Evolutionary conservation across 2,113 vertebrate species (phyloP), one percentile per base, ranked within the genome.

Genomic region (Istiophorus platypterus): DNA sequence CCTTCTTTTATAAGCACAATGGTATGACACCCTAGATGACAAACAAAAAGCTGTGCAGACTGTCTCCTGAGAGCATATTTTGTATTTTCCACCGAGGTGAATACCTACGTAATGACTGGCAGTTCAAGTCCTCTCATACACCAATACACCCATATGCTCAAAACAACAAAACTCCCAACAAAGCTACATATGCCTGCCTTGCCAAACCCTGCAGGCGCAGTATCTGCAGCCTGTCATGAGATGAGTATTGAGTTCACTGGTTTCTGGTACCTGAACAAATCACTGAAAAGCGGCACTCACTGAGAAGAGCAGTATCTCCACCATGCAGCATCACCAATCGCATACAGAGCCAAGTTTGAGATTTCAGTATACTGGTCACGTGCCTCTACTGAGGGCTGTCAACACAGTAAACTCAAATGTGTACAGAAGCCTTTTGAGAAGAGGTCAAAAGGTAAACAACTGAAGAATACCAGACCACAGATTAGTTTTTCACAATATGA

Each of bases 211-310:
- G 73, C 65, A 72, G 87, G 75, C 80, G 10, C 59, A 57, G 65
- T 27, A 65, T 88, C 80, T 76, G 77, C 75, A 73, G 68, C 77
- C 80, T 91, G 88, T 87, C 89, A 84, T 59, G 63, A 87, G 86
- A 76, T 37, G 7, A 86, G 76, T 71, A 39, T 52, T 72, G 74
- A 85, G 72, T 85, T 69, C 75, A 52, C 45, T 75, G 80, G 51
- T 84, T 85, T 80, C 82, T 62, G 79, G 64, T 78, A 85, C 85
- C 85, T 85, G 85, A 92, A 92, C 77, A 24, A 90, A 92, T 91
- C 18, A n/a, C 69, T 86, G 77, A 80, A 85, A 92, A 84, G 82
- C 75, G 22, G 76, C 80, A 68, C 74, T 88, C 64, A 62, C 76
- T 66, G 85, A 87, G 69, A 85, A n/a, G 63, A 92, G 77, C 76